Evolutionary conservation across 2,113 vertebrate genomes (phyloP).

Genomic region (Tragelaphus imberbis): DNA sequence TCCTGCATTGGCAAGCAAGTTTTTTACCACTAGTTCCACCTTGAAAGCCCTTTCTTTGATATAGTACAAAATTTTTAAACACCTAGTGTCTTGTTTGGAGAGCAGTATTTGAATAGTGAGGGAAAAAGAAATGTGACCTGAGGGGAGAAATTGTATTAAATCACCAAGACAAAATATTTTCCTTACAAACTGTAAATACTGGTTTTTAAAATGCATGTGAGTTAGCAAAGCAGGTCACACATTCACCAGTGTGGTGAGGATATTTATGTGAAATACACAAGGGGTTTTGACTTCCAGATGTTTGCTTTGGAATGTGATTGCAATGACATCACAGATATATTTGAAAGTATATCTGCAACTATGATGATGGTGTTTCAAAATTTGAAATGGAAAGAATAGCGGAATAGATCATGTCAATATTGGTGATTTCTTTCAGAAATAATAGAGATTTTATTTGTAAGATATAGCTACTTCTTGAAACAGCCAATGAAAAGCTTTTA

Average conservation of each 20-base stretch:
- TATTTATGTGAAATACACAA: conserved; percentile 21
- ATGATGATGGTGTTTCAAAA: not conserved
- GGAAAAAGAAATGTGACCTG: not conserved
- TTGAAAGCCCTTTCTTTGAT: not conserved
- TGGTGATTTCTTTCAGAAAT: not conserved
- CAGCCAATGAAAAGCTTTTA: not conserved
- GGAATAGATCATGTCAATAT: not conserved
- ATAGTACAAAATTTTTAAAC: not conserved
- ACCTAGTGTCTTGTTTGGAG: not conserved
- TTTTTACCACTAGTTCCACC: not conserved
- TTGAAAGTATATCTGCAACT: conserved; percentile 12
- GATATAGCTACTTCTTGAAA: not conserved
- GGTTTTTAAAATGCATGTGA: not conserved
- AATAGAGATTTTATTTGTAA: not conserved
- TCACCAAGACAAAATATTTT: not conserved
- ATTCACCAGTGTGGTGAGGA: not conserved
- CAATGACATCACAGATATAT: not conserved
- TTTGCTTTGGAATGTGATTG: not conserved
- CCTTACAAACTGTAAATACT: not conserved
- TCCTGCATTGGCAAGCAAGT: not conserved
- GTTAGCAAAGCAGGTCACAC: not conserved
- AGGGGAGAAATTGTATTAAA: not conserved
- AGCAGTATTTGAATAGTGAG: not conserved
- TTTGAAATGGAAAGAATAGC: not conserved
- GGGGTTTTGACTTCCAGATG: not conserved